Conservation (phyloP, 2,113 vertebrate species). For the Amia ocellicauda region DNA sequence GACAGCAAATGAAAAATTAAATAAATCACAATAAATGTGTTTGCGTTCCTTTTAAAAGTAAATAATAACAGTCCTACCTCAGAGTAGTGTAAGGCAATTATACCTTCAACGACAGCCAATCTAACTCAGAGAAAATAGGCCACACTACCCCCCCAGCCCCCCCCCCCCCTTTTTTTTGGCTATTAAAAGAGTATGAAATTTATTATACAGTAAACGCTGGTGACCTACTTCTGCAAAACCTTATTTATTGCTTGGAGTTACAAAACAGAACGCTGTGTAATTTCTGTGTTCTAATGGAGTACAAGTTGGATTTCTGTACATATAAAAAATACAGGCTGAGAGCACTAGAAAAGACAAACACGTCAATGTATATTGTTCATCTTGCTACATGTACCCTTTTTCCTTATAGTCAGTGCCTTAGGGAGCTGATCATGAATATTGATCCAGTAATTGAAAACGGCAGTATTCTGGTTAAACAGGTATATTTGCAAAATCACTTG, state of each 20-base stretch:
- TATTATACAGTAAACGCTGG: conserved; percentile 27
- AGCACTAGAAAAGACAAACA: too few relatives aligned
- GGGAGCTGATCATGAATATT: too few relatives aligned
- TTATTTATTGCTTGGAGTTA: conserved; percentile 21
- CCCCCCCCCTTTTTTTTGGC: conserved; percentile 15
- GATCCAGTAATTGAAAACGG: too few relatives aligned
- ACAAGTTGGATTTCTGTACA: conserved; percentile 7
- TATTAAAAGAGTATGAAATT: conserved; percentile 31
- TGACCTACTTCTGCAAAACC: conserved; percentile 38
- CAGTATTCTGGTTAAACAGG: too few relatives aligned
- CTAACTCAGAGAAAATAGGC: conserved; percentile 39
- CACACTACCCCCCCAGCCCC: conserved; percentile 26
- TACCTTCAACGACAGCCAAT: conserved; percentile 32
- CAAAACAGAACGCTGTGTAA: conserved; percentile 18
- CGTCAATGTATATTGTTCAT: too few relatives aligned
- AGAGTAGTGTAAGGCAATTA: neutral
- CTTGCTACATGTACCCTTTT: too few relatives aligned
- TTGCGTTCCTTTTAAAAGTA: neutral
- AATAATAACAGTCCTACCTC: neutral
- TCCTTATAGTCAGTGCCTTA: too few relatives aligned
- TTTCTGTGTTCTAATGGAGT: conserved; percentile 24
- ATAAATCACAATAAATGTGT: conserved; percentile 22
- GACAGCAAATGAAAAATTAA: conserved; percentile 2
- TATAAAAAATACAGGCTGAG: neutral
- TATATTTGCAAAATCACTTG: too few relatives aligned